phyloP scores from a whole-genome alignment of 2,113 vertebrate species.

The Progne subis region DNA sequence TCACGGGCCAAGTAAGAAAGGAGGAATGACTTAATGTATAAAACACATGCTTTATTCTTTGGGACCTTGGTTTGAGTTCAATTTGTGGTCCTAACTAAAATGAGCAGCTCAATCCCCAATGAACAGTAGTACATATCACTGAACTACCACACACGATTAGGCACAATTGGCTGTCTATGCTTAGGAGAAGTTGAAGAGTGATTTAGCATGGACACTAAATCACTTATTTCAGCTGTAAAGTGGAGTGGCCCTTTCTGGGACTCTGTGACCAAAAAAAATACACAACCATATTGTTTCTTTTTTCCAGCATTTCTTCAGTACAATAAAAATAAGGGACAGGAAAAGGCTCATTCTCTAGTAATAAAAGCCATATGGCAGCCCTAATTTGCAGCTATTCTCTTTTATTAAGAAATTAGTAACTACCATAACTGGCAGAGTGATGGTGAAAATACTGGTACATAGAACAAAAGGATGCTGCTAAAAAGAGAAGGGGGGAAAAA shows the following conservation, averaged over 20 bases:
- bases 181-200: constrained; percentile 50
- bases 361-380: constrained; percentile 47
- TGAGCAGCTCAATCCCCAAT: constrained; percentile 60
- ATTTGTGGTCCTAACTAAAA: constrained; percentile 66
- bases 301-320: constrained; percentile 21
- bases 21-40: constrained; percentile 51
- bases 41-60: constrained; percentile 57
- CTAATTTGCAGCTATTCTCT: constrained; percentile 41
- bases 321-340: background rate
- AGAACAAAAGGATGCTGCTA: background rate
- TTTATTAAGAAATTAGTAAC: constrained; percentile 51
- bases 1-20: constrained; percentile 56
- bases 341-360: constrained; percentile 1
- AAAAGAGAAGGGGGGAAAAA: background rate
- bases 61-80: constrained; percentile 51
- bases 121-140: constrained; percentile 55
- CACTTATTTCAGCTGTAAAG: constrained; percentile 20
- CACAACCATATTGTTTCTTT: constrained; percentile 2
- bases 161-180: constrained; percentile 62
- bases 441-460: background rate
- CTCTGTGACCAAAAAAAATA: background rate
- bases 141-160: constrained; percentile 66
- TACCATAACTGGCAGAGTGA: background rate
- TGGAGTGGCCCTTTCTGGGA: background rate
- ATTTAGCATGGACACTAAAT: constrained; percentile 36